These are phyloP conservation scores for Theristicus caerulescens DNA, from an alignment of 2,113 vertebrate species.

Conservation along the genomic window DNA sequence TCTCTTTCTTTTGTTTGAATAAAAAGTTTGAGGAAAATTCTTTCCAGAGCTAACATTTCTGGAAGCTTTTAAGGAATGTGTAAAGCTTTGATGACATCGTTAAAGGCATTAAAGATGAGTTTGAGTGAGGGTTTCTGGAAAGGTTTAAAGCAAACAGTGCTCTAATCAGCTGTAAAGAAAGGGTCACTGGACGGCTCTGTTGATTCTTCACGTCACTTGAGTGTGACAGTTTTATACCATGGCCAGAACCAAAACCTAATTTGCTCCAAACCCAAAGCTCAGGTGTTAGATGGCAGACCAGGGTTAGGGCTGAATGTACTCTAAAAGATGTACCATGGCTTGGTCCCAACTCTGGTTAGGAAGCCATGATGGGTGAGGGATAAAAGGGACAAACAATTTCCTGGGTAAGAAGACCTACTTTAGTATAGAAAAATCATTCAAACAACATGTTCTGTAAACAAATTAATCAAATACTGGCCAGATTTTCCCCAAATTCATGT, in stretches of 20 bases:
- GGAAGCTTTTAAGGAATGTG: slow-evolving; percentile 9
- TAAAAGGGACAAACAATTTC: background rate
- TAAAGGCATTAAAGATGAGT: background rate
- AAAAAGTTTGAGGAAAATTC: background rate
- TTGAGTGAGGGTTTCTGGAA: background rate
- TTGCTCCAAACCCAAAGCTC: background rate
- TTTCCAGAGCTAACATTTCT: slow-evolving; percentile 3
- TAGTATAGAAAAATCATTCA: background rate
- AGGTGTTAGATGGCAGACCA: background rate
- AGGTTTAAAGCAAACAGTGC: background rate
- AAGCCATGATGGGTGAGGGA: background rate
- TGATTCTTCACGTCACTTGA: background rate
- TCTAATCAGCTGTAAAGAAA: background rate
- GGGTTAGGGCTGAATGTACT: background rate
- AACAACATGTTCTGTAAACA: slow-evolving; percentile 11
- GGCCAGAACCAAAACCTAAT: background rate
- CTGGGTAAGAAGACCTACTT: background rate
- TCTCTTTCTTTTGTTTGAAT: slow-evolving; percentile 13
- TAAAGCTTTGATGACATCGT: background rate
- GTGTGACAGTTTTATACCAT: background rate
- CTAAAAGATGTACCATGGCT: background rate
- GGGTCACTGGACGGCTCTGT: background rate
- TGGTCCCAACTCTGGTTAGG: background rate
- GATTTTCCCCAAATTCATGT: background rate
- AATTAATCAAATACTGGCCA: slow-evolving; percentile 37